These are phyloP conservation scores for Lichenostomus cassidix DNA, from an alignment of 2,113 vertebrate genomes.

Conservation along the genomic window DNA sequence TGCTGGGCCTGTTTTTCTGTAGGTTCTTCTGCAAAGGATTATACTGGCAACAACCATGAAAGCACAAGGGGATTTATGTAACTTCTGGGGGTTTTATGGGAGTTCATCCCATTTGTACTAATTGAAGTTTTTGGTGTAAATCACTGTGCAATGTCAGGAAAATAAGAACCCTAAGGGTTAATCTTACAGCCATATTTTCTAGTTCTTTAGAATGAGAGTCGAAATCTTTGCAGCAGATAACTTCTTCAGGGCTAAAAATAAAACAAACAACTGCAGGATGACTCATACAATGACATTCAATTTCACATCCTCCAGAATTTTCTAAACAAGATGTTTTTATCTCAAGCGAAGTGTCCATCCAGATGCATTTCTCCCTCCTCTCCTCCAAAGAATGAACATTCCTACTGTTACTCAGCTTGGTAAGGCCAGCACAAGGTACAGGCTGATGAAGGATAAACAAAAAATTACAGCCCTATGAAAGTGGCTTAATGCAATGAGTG, in stretches of 20 bases:
- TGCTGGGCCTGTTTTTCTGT: neutral
- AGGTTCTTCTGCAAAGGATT: neutral
- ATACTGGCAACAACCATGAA: neutral
- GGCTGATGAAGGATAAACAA: neutral
- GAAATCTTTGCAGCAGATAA: conserved; percentile 49
- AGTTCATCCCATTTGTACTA: conserved; percentile 21
- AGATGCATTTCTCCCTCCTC: conserved; percentile 49
- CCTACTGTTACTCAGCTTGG: neutral
- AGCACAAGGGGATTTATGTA: neutral
- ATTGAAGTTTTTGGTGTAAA: conserved; percentile 33
- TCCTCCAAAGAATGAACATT: neutral
- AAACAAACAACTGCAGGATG: conserved; percentile 69
- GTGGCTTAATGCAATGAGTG: neutral
- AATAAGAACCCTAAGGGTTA: conserved; percentile 45
- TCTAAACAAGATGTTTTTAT: conserved; percentile 61
- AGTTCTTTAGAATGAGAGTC: conserved; percentile 41
- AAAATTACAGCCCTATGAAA: neutral
- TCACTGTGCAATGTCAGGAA: neutral
- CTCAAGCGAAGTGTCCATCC: conserved; percentile 42
- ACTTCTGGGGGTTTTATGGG: neutral
- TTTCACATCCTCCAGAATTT: conserved; percentile 69
- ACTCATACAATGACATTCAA: conserved; percentile 60
- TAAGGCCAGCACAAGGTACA: neutral
- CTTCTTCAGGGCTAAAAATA: conserved; percentile 75
- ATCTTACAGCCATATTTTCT: conserved; percentile 63